Conservation (phyloP, 2,113 vertebrate species). For the Tichodroma muraria region DNA sequence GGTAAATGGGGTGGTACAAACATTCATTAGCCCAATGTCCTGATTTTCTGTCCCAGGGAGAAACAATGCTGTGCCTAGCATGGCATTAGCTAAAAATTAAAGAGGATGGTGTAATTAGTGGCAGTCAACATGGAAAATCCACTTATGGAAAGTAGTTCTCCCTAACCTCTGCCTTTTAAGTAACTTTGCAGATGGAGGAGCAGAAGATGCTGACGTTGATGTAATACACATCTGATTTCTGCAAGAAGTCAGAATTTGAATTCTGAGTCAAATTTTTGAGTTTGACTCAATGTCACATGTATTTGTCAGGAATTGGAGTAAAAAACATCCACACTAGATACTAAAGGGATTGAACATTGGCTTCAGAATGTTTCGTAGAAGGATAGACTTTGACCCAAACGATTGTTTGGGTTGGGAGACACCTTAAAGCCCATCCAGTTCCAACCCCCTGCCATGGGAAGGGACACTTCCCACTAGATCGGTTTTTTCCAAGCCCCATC, state of each 20-base stretch:
- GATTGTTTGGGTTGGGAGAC: neutral
- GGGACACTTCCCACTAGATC: neutral
- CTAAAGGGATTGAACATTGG: neutral
- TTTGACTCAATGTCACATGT: neutral
- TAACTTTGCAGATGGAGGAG: conserved; percentile 13
- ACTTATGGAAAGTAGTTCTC: neutral
- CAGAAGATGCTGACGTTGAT: neutral
- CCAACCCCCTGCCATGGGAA: neutral
- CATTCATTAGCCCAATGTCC: neutral
- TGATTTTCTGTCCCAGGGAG: neutral
- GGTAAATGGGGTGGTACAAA: neutral
- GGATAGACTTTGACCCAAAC: neutral
- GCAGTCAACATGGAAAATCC: conserved; percentile 23
- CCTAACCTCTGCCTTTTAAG: neutral
- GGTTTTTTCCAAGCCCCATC: neutral
- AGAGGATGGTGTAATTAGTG: neutral
- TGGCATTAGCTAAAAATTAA: neutral
- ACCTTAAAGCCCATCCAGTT: neutral
- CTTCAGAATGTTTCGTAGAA: neutral
- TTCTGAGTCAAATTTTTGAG: neutral
- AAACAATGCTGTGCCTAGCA: neutral
- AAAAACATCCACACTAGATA: neutral
- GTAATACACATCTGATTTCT: conserved; percentile 3
- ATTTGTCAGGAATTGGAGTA: neutral
- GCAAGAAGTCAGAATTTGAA: neutral